Conservation (phyloP, 2,888 invertebrate species). For the Caenorhabditis sp. region DNA sequence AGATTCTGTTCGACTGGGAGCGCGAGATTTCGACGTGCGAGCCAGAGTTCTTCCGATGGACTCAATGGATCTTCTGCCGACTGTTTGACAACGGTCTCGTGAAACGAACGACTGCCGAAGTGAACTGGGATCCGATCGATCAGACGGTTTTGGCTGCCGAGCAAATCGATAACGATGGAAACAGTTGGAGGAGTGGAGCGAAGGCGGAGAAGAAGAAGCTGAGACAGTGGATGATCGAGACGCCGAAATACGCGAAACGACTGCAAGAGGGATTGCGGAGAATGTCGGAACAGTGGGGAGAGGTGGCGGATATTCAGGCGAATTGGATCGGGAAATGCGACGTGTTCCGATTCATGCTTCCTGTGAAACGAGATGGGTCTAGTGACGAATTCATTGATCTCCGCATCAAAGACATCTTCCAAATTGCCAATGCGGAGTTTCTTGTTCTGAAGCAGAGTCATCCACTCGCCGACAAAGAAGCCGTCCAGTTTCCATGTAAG, state of each 20-base stretch:
- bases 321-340: constrained; percentile 84
- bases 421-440: constrained; percentile 74
- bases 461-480: constrained; percentile 64
- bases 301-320: constrained; percentile 78
- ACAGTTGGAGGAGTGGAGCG: constrained; percentile 94
- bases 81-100: constrained; percentile 91
- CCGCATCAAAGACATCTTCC: constrained; percentile 68
- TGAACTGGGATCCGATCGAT: constrained; percentile 98
- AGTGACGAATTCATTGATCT: constrained; percentile 75
- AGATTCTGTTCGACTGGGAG: constrained; percentile 95
- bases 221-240: constrained; percentile 95
- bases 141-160: constrained; percentile 97
- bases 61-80: constrained; percentile 94
- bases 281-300: constrained; percentile 77
- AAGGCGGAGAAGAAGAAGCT: constrained; percentile 92
- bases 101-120: constrained; percentile 87
- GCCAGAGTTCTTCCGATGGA: constrained; percentile 87
- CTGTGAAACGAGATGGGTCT: constrained; percentile 52
- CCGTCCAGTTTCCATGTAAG: constrained; percentile 58
- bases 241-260: constrained; percentile 86
- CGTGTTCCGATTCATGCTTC: constrained; percentile 79
- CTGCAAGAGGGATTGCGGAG: constrained; percentile 75
- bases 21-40: constrained; percentile 89
- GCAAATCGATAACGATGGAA: constrained; percentile 89
- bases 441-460: constrained; percentile 73